Evolutionary conservation across 2,888 invertebrate genomes (phyloP), one percentile per base, ranked within the genome.

Genomic region (Drosophila putrida): DNA sequence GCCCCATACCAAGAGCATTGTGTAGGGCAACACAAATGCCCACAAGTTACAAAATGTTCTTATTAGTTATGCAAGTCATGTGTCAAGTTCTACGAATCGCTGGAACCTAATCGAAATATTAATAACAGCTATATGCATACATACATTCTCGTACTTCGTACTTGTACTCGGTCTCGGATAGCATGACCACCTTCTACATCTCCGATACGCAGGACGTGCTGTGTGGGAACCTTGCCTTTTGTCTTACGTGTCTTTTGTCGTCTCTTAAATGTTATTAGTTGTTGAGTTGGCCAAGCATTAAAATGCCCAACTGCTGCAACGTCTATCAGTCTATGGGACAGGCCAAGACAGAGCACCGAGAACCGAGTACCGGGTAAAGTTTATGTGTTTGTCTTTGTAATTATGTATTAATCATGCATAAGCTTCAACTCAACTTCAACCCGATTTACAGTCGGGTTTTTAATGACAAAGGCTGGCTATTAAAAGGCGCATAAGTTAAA

Each of bases 391-490:
- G 81, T 64, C 82, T 85, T 85, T 70, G 81, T 86, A 86, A 86
- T 86, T 86, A 88, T 75, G 82, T 85, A 86, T 86, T 86, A 88
- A 86, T 86, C 85, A 88, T 86, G 85, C 85, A 85, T 85, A 84
- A 84, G 77, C 71, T 81, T 66, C 75, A 80, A 80, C 72, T 69
- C 54, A 43, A 61, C 71, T 43, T 25, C 43, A 44, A 50, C 57
- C 27, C 36, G 43, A 62, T 31, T 25, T n/a, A 50, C 44, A 41
- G 33, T 41, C 58, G 47, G 33, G 39, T 35, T 59, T 76, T 77
- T 65, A 74, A 68, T 69, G 82, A 53, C 66, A 39, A 57, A 13
- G 44, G 38, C 27, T 33, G 13, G 47, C 62, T 58, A 74, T 75
- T 68, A 75, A 64, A 65, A 66, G 71, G 58, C 68, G 64, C 80